Evolutionary conservation across 2,797 vertebrate species (phyloP), one percentile per base, ranked within the genome.

Genomic region (Yasuhikotakia modesta): DNA sequence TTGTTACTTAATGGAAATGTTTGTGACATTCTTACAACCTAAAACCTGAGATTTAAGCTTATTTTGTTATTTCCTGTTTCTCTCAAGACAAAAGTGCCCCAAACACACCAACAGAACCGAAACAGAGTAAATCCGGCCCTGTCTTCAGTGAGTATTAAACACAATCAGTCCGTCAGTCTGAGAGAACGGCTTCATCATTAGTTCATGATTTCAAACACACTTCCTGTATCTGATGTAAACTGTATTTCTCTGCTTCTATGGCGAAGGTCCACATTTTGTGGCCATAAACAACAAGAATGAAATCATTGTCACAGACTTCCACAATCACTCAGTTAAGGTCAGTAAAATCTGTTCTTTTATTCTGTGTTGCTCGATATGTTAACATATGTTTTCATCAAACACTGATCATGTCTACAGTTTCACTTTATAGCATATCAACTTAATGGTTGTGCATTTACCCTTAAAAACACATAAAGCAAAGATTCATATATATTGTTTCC

Each of bases 311-410:
- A 98, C 97, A 0, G 97, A 99, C 87, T 98, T 99, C 89, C 97
- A 99, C 86, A 99, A 98, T 89, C 97, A 98, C 86, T 98, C 97
- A 0, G 96, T 98, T 70, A 98, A 99, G 96, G 97, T 98, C 90
- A 91, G 1, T n/a, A 2, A 50, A 22, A 1, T 39, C 30, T 61
- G 35, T 14, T 53, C 14, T 43, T 60, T 73, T 22, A 12, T 11
- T 78, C 5, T 57, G 32, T 12, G 73, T 19, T 17, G 21, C 70
- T 50, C 39, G 45, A 24, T 27, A 46, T 10, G 35, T 3, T 24
- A 45, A 22, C 21, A 53, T 5, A 30, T 64, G 3, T 45, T 70
- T 16, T 16, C 12, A 14, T 70, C 50, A 46, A 21, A 43, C 46
- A 53, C 16, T 35, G 21, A 12, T 11, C 57, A n/a, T 48, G 57